Evolutionary conservation across 1,140 invertebrate species (phyloP).

Genomic region (Pseudomyrmex flavicornis): DNA sequence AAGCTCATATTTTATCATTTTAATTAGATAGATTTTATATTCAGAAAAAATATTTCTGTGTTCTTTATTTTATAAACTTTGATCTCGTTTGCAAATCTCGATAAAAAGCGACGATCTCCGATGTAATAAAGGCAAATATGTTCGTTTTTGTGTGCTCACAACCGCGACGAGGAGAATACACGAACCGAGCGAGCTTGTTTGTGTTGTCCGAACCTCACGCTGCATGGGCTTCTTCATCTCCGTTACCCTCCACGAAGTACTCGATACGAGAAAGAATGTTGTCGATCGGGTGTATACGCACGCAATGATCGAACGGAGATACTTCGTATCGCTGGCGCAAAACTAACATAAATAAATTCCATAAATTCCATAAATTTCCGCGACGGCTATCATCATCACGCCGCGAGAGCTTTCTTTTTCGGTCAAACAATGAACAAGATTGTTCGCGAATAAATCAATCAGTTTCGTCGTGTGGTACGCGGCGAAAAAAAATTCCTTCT

Average conservation of each 20-base stretch:
- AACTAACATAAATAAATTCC: constrained; percentile 20
- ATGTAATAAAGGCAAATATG: constrained; percentile 22
- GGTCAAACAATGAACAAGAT: not conserved
- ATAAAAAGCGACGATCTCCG: not conserved
- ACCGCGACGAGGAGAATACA: constrained; percentile 49
- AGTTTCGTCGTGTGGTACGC: not conserved
- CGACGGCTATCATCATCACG: not conserved
- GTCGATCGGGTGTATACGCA: constrained; percentile 60
- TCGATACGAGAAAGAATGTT: constrained; percentile 67
- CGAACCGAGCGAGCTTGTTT: constrained; percentile 2
- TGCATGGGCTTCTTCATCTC: constrained; percentile 42
- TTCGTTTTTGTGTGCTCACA: constrained; percentile 34
- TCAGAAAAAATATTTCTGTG: not conserved
- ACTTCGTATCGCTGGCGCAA: constrained; percentile 21
- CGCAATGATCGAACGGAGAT: constrained; percentile 21
- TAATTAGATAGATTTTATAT: too few species aligned
- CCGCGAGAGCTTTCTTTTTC: constrained; percentile 1
- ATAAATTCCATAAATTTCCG: constrained; percentile 42
- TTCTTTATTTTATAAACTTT: not conserved
- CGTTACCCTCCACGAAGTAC: constrained; percentile 34
- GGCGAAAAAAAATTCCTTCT: not conserved
- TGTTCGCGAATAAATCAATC: constrained; percentile 13
- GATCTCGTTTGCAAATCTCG: not conserved
- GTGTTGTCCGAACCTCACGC: constrained; percentile 25
- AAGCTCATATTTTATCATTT: not conserved